Evolutionary conservation across 1,140 invertebrate genomes (phyloP), one percentile per base, ranked within the genome.

Genomic region (Harlomillsia oculata): DNA sequence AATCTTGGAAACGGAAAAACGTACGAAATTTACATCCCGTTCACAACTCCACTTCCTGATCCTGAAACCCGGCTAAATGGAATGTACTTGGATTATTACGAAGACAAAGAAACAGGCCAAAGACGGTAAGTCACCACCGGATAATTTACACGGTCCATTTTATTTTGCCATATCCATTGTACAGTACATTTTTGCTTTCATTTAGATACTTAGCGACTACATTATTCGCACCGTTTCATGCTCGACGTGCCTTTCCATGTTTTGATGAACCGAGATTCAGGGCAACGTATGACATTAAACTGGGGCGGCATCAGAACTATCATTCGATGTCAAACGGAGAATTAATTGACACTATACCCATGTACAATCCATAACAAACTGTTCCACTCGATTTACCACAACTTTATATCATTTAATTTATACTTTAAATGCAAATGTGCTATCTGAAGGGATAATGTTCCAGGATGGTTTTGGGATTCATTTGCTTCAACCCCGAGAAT

Each of bases 211-310:
- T 95, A 60, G 87, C 87, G 4, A 87, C 87, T 1, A 86, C 89
- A 2, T 93, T 97, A 71, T 93, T 97, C 69, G 86, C 96, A 67
- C 86, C 92, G 1, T 95, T 89, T 1, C 89, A 92, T 75, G 92
- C 93, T 0, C 78, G 93, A 26, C 78, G 83, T 70, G 52, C 49
- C 14, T 59, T 59, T 20, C 92, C 92, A 0, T 95, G 89, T 68
- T 92, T 94, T 71, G 91, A 97, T 70, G 88, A 95, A 67, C 90
- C 92, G 0, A 77, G 73, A 1, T 80, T 87, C 60, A 95, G 95
- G 73, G 78, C 80, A 0, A 79, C 78, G 1, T 82, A 84, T 64
- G 36, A 59, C 21, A 37, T 53, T 8, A 53, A 21, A 21, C 8
- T 59, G 2, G 57, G 57, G 16, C 40, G 57, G n/a, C 43, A 46